A percentile compares a stretch with the other conserved stretches of the same genome.
These are phyloP conservation scores for Microtus californicus DNA, from an alignment of 2,797 vertebrate species.

Conservation along the genomic window DNA sequence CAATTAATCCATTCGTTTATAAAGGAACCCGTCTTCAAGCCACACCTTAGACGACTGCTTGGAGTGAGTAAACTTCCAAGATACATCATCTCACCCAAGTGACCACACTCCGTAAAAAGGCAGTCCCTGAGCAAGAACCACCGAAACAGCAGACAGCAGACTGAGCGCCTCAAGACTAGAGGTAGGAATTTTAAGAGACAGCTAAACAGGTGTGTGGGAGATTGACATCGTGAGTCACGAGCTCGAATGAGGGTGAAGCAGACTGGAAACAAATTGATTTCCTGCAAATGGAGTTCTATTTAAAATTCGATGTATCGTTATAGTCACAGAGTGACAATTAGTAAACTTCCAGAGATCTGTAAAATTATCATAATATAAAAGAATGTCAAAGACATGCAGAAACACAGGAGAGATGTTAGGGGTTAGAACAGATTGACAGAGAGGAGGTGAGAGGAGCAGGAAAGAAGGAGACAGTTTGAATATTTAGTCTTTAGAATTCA, in stretches of 20 bases:
- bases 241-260: background rate
- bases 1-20: background rate
- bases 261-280: slow-evolving; percentile 10
- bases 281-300: background rate
- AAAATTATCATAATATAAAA: background rate
- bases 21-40: background rate
- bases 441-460: background rate
- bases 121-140: background rate
- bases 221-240: background rate
- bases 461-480: background rate
- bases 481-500: background rate
- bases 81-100: background rate
- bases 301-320: background rate
- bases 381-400: background rate
- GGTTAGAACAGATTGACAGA: background rate
- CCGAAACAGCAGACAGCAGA: background rate
- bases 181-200: background rate
- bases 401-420: background rate
- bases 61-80: background rate
- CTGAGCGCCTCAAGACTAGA: background rate
- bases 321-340: background rate
- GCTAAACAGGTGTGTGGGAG: background rate
- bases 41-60: background rate
- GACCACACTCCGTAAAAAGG: background rate
- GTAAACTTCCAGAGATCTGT: background rate